phyloP scores from a whole-genome alignment of 1,140 invertebrate species.

The Achatina immaculata region DNA sequence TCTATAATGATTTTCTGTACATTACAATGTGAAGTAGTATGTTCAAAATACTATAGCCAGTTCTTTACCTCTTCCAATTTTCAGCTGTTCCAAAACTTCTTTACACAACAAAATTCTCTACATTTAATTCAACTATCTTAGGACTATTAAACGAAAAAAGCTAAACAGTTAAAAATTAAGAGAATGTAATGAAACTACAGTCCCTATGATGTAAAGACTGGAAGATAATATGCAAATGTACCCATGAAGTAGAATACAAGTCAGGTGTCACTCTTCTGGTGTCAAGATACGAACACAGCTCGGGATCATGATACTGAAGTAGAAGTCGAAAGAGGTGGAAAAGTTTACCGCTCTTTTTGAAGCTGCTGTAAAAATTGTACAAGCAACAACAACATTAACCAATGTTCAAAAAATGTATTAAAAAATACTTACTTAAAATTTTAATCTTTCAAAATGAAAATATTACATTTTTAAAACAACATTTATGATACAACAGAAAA shows the following conservation, averaged over 20 bases:
- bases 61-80: too few species aligned
- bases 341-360: constrained; percentile 71
- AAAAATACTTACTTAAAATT: not conserved
- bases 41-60: too few species aligned
- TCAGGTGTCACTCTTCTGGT: constrained; percentile 95
- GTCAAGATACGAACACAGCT: constrained; percentile 95
- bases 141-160: too few species aligned
- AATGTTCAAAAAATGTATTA: constrained; percentile 3
- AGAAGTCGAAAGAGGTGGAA: constrained; percentile 83
- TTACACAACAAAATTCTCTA: too few species aligned
- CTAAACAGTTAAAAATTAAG: too few species aligned
- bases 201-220: too few species aligned
- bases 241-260: constrained; percentile 90
- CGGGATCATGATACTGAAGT: constrained; percentile 96
- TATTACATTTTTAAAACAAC: not conserved
- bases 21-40: too few species aligned
- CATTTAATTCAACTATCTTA: too few species aligned
- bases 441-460: not conserved
- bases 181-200: too few species aligned
- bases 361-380: constrained; percentile 73
- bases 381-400: not conserved
- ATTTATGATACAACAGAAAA: not conserved
- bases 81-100: too few species aligned
- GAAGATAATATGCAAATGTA: constrained; percentile 58
- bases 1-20: too few species aligned